A percentile compares a stretch with the other conserved stretches of the same genome.
Evolutionary conservation across 2,888 invertebrate species (phyloP).

Genomic region (Timema cristinae): DNA sequence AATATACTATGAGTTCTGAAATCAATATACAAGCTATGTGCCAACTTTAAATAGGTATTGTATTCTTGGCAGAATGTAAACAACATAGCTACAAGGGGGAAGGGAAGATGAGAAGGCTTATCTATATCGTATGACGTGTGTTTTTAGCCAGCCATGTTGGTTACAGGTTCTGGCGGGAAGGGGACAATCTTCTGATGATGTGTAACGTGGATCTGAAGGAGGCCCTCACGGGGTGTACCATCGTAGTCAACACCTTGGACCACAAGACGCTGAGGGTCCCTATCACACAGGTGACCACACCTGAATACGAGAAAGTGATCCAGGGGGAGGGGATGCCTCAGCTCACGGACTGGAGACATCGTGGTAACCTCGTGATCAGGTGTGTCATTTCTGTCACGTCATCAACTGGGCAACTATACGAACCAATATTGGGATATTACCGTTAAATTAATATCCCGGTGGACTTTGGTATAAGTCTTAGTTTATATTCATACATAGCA

Average conservation of each 20-base stretch:
- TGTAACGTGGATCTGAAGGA: constrained; percentile 61
- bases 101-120: too few species aligned
- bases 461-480: too few species aligned
- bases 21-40: too few species aligned
- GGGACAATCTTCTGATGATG: constrained; percentile 62
- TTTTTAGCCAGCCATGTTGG: too few species aligned
- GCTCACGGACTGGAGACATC: background rate
- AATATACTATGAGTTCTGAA: too few species aligned
- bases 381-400: background rate
- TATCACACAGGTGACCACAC: background rate
- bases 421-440: too few species aligned
- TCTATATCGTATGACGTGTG: too few species aligned
- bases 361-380: constrained; percentile 6
- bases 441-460: too few species aligned
- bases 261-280: constrained; percentile 47
- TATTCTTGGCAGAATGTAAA: too few species aligned
- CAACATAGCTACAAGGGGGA: too few species aligned
- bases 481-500: too few species aligned
- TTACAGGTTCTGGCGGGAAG: constrained; percentile 60
- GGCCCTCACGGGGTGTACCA: constrained; percentile 64
- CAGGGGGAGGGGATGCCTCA: constrained; percentile 5
- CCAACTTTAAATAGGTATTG: too few species aligned
- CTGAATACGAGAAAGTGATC: background rate
- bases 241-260: constrained; percentile 66
- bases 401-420: background rate